A percentile compares a stretch with the other conserved stretches of the same genome.
These are phyloP conservation scores for Synchiropus splendidus DNA, from an alignment of 2,113 vertebrate genomes.

Conservation along the genomic window DNA sequence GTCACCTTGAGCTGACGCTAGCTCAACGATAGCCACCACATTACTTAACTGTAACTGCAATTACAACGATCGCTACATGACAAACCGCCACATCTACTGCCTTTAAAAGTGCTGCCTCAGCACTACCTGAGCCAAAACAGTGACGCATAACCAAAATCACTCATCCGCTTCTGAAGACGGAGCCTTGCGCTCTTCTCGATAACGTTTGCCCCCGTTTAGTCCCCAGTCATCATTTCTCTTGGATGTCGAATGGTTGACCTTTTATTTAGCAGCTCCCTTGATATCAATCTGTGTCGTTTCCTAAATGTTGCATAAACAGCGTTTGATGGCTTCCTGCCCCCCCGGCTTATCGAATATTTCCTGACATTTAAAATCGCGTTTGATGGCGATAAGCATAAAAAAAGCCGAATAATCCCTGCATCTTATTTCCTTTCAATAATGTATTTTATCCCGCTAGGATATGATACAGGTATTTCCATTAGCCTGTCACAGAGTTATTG, in stretches of 20 bases:
- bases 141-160: too few relatives aligned
- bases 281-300: constrained; percentile 10
- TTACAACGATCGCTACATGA: too few relatives aligned
- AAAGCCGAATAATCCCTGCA: not conserved
- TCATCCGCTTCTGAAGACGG: too few relatives aligned
- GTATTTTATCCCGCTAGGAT: not conserved
- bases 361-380: constrained; percentile 14
- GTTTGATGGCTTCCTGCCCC: constrained; percentile 10
- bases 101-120: too few relatives aligned
- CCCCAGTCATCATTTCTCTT: too few relatives aligned
- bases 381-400: constrained; percentile 25
- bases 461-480: constrained; percentile 2
- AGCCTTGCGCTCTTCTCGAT: too few relatives aligned
- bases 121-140: too few relatives aligned
- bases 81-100: too few relatives aligned
- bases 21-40: too few relatives aligned
- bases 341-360: constrained; percentile 18
- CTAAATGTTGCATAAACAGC: constrained; percentile 4
- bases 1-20: too few relatives aligned
- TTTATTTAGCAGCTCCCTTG: constrained; percentile 12
- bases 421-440: not conserved
- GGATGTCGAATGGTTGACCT: constrained; percentile 18
- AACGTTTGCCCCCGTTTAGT: too few relatives aligned
- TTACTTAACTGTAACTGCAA: too few relatives aligned
- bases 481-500: constrained; percentile 5